phyloP scores from a whole-genome alignment of 2,797 vertebrate genomes.

The Sebastes reedi region DNA sequence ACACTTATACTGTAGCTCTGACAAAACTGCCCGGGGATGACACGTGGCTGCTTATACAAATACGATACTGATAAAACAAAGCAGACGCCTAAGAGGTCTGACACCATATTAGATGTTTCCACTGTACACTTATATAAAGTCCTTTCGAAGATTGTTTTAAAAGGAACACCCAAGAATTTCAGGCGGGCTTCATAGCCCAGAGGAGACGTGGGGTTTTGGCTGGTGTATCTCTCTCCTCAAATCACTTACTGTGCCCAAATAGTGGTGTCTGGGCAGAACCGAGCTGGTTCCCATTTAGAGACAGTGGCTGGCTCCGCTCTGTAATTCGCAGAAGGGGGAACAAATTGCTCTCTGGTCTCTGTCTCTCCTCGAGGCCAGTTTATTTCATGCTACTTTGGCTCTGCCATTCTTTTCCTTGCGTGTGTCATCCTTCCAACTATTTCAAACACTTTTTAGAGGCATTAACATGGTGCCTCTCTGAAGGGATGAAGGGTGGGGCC shows the following conservation, averaged over 20 bases:
- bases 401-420: constrained; percentile 64
- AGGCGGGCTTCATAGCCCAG: constrained; percentile 53
- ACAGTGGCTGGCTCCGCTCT: constrained; percentile 71
- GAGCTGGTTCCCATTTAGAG: constrained; percentile 74
- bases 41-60: constrained; percentile 52
- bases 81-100: constrained; percentile 39
- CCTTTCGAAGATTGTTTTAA: constrained; percentile 61
- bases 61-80: constrained; percentile 60
- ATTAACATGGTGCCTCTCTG: constrained; percentile 56
- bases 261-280: constrained; percentile 71
- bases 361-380: constrained; percentile 68
- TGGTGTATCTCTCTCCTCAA: constrained; percentile 49
- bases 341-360: constrained; percentile 78
- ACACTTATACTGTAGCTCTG: background rate
- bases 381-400: constrained; percentile 67
- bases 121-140: constrained; percentile 59
- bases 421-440: constrained; percentile 74
- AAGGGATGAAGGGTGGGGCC: constrained; percentile 51
- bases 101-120: constrained; percentile 67
- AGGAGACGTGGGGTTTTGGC: constrained; percentile 73
- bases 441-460: constrained; percentile 67
- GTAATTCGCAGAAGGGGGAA: constrained; percentile 71
- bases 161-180: constrained; percentile 75
- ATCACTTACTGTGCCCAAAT: constrained; percentile 68
- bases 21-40: constrained; percentile 12